Evolutionary conservation across 2,797 vertebrate genomes (phyloP), one percentile per base, ranked within the genome.

Genomic region (Micrastur ruficollis): DNA sequence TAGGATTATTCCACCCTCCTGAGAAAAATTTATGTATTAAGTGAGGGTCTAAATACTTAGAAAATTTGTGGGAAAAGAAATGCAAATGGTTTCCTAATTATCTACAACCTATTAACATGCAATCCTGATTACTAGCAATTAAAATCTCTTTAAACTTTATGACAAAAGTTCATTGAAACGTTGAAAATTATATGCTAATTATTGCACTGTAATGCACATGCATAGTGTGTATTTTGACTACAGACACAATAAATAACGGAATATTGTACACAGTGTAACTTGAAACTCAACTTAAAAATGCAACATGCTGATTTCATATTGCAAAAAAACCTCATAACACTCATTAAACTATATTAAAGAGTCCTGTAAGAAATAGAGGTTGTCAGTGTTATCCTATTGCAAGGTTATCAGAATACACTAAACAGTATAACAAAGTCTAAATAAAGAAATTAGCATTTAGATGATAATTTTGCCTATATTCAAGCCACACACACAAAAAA

Each of bases 41-140:
- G 94, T 95, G 94, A 97, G 85, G 94, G 90, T 98, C 96, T 94
- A 90, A 98, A 97, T 81, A 97, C 91, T 97, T 97, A 95, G 97
- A 98, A 98, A 97, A 98, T 98, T 97, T 97, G 97, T 95, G 97
- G 93, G 97, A 98, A 98, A 97, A 98, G 98, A 99, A 98, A 99
- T 99, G 98, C 98, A 99, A 99, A 99, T 98, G 95, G 97, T 96
- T 98, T 95, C 94, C 97, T 99, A 99, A 99, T 99, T 99, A 99
- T 98, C 98, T 97, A 82, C 97, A 98, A 98, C 98, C 98, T 99
- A 98, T 98, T 98, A 98, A 97, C 97, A 98, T 95, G 98, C 98
- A 98, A 98, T 98, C 96, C 98, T 99, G 99, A 99, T 99, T 99
- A 99, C 98, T 97, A 95, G 98, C 98, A 99, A 99, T 99, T 99